These are phyloP conservation scores for Drosophila neotestacea DNA, from an alignment of 2,888 invertebrate genomes.

Conservation along the genomic window DNA sequence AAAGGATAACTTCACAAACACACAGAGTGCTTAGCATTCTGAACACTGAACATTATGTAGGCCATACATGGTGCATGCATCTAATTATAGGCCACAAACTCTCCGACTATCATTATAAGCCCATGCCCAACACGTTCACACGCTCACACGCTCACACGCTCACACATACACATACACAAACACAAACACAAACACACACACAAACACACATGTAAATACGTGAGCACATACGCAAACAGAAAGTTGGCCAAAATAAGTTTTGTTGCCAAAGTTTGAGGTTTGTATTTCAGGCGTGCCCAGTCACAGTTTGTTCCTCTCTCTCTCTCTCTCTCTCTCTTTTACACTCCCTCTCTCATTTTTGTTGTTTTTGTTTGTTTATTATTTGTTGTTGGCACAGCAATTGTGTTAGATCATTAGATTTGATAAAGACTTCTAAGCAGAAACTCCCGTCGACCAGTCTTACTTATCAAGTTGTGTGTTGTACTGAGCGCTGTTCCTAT, in stretches of 20 bases:
- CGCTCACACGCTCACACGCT: slow-evolving; percentile 8
- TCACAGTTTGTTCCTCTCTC: not conserved
- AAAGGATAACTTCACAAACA: not conserved
- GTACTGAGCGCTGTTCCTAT: not conserved
- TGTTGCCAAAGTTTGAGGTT: slow-evolving; percentile 64
- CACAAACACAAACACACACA: slow-evolving; percentile 9
- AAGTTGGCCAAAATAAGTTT: slow-evolving; percentile 73
- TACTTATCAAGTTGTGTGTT: slow-evolving; percentile 9
- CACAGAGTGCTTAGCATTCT: not conserved
- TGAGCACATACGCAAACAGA: slow-evolving; percentile 24
- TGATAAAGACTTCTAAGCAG: slow-evolving; percentile 52
- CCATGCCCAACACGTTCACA: slow-evolving; percentile 45
- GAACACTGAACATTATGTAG: slow-evolving; percentile 4
- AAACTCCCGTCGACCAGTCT: slow-evolving; percentile 2
- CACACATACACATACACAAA: slow-evolving; percentile 1
- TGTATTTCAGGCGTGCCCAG: slow-evolving; percentile 43
- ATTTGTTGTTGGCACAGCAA: slow-evolving; percentile 34
- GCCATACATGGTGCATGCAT: slow-evolving; percentile 53
- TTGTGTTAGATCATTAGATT: slow-evolving; percentile 64
- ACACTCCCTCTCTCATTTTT: not conserved
- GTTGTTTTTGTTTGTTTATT: slow-evolving; percentile 6
- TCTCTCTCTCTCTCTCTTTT: not conserved
- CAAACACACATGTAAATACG: slow-evolving; percentile 4
- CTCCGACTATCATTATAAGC: slow-evolving; percentile 48
- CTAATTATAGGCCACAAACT: slow-evolving; percentile 61